Percentiles rank a stretch among this genome's conserved stretches.
Evolutionary conservation across 2,113 vertebrate genomes (phyloP).

Genomic region (Climacteris rufus): DNA sequence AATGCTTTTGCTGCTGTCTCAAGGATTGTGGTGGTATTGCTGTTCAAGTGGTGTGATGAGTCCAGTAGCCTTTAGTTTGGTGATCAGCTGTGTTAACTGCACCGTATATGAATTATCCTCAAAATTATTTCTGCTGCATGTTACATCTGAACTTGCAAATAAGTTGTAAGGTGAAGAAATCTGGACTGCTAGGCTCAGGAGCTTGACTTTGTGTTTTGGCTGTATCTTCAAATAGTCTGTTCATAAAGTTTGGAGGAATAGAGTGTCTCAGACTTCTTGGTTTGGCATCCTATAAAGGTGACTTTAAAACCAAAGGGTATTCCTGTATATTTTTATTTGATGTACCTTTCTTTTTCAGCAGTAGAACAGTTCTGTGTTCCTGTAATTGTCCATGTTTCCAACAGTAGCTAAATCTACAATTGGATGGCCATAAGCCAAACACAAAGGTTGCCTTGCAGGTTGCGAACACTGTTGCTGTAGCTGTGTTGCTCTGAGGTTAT

Average conservation of each 20-base stretch:
- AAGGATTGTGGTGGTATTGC: not conserved
- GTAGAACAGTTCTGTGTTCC: not conserved
- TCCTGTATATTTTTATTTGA: not conserved
- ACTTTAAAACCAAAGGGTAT: not conserved
- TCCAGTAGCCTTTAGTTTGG: not conserved
- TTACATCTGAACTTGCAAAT: not conserved
- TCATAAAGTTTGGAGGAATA: not conserved
- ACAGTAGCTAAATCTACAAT: not conserved
- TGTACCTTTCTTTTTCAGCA: not conserved
- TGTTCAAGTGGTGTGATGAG: not conserved
- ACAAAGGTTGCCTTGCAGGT: not conserved
- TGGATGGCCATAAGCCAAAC: not conserved
- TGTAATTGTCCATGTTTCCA: not conserved
- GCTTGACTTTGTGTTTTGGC: not conserved
- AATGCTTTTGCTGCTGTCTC: not conserved
- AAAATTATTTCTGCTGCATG: not conserved
- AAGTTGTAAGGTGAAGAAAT: not conserved
- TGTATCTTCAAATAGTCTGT: not conserved
- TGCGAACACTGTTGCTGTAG: not conserved
- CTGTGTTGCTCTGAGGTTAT: not conserved
- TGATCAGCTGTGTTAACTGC: not conserved
- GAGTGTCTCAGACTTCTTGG: not conserved
- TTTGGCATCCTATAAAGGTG: not conserved
- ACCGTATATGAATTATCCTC: not conserved
- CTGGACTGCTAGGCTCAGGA: not conserved